Conservation (phyloP, 2,888 invertebrate genomes). For the Meghimatium bilineatum region DNA sequence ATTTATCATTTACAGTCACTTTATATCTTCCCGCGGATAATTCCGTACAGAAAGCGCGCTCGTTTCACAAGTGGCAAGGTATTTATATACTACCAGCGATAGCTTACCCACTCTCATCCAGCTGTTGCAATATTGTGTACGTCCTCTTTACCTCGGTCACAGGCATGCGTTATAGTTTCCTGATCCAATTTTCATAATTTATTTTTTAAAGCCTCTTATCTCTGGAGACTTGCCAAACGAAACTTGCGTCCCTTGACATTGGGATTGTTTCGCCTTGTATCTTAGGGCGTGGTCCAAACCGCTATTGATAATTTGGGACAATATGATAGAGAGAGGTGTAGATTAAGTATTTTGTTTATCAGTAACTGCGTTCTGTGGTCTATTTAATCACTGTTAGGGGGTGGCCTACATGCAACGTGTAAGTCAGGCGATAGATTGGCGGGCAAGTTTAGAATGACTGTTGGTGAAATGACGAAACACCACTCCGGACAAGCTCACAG, state of each 20-base stretch:
- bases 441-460: not conserved
- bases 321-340: not conserved
- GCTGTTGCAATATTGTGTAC: not conserved
- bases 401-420: not conserved
- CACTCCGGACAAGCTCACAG: no score
- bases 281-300: no score
- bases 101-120: not conserved
- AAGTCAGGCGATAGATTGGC: not conserved
- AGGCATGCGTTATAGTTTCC: not conserved
- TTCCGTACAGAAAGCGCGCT: not conserved
- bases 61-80: not conserved
- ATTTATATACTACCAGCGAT: conserved; percentile 22
- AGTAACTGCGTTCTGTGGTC: not conserved
- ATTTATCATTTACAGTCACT: not conserved
- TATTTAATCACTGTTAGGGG: not conserved
- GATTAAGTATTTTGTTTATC: not conserved
- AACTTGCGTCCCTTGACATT: not conserved
- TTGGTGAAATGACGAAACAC: no score
- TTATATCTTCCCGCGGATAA: no score
- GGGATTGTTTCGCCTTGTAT: no score
- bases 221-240: conserved; percentile 11
- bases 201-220: not conserved
- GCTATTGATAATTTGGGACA: no score
- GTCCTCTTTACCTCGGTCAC: not conserved
- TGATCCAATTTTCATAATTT: not conserved